A percentile compares a stretch with the other conserved stretches of the same genome.
phyloP scores from a whole-genome alignment of 2,113 vertebrate genomes.

The Nematolebias whitei region DNA sequence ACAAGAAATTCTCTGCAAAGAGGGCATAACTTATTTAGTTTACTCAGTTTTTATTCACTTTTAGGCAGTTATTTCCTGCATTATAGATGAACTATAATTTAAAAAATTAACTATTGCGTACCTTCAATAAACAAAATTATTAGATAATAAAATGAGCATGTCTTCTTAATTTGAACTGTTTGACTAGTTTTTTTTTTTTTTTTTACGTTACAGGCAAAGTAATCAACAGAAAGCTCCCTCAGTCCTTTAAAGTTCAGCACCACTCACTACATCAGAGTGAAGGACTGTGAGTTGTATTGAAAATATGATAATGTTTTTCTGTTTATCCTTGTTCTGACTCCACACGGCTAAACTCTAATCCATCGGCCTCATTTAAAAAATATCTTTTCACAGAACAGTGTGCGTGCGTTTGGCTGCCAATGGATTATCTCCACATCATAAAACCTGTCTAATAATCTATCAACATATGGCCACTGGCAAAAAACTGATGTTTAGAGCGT shows the following conservation, averaged over 20 bases:
- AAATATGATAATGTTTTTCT: slow-evolving; percentile 37
- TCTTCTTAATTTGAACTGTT: slow-evolving; percentile 3
- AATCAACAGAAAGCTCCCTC: background rate
- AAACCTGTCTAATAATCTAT: slow-evolving; percentile 64
- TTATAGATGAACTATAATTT: background rate
- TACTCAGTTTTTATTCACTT: background rate
- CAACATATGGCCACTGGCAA: slow-evolving; percentile 63
- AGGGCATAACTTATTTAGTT: background rate
- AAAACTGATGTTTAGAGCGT: slow-evolving; percentile 51
- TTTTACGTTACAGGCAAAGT: background rate
- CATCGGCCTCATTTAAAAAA: slow-evolving; percentile 49
- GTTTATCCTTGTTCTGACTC: slow-evolving; percentile 45
- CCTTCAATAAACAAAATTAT: background rate
- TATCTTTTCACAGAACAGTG: slow-evolving; percentile 58
- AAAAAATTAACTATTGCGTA: background rate
- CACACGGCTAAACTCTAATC: slow-evolving; percentile 41
- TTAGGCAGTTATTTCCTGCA: background rate
- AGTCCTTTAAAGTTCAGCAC: slow-evolving; percentile 5
- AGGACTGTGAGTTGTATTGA: slow-evolving; percentile 31
- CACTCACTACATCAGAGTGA: background rate
- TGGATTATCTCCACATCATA: slow-evolving; percentile 56
- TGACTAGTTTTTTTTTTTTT: slow-evolving; percentile 1
- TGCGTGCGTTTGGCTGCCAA: slow-evolving; percentile 1
- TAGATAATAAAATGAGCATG: background rate
- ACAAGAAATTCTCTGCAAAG: background rate